Evolutionary conservation across 2,888 invertebrate genomes (phyloP), one percentile per base, ranked within the genome.

Genomic region (Osmoderma eremita): DNA sequence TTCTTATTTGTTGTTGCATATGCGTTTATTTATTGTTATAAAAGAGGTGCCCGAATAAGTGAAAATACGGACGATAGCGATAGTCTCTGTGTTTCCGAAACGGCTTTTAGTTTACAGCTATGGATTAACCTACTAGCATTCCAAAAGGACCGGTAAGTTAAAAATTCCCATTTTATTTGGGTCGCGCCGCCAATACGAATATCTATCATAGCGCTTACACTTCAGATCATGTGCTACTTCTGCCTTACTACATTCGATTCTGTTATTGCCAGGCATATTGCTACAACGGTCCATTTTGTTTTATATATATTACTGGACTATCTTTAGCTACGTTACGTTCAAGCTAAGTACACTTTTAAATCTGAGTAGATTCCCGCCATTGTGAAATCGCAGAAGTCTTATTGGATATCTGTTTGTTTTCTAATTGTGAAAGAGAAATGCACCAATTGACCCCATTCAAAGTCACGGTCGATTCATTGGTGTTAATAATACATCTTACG

Each of bases 1-100:
- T 58, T 67, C 48, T 66, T 68, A 68, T 66, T 65, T 51, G 42
- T 67, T 67, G 54, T 63, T 64, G 54, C 65, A 67, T 68, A 68
- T 68, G 70, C 67, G 64, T 70, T 71, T 72, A 71, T 72, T 71
- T 70, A 69, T 61, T 61, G 36, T 17, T 61, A 17, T 48, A 36
- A 17, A 45, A 48, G 41, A 45, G 56, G 58, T 61, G 58, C 45
- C 42, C 18, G 45, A 61, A 17, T 48, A 24, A 48, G 58, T 61
- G 58, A 45, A 61, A 61, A 36, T 22, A 56, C 12, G 45, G 30
- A 61, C 3, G 30, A 17, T 10, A 45, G 13, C 20, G 24, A 58
- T 45, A 30, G 45, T 61, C 36, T 61, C 24, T 61, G 48, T 61
- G 58, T 45, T 61, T 45, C 18, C 20, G 22, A 45, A 45, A 45